Evolutionary conservation across 1,140 invertebrate genomes (phyloP), one percentile per base, ranked within the genome.

Genomic region (Drosophila orosa): DNA sequence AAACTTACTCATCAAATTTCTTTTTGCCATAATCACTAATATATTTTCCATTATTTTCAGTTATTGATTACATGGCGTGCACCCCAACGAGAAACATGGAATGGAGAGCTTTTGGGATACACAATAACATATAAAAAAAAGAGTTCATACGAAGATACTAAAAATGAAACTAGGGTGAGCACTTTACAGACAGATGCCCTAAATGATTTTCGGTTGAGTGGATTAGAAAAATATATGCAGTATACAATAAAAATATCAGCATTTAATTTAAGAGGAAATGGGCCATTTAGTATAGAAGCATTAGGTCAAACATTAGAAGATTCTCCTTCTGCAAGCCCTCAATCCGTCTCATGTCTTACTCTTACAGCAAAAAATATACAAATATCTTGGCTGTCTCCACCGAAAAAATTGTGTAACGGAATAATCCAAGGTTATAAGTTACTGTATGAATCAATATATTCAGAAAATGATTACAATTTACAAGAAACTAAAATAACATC

Each of bases 61-160:
- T 92, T 98, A 10, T 93, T 95, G 54, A 95, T 98, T 31, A 95
- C 94, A 27, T 98, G 97, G 97, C 94, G 95, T 72, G 93, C 96
- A 2, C 97, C 97, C 8, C 93, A 95, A 3, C 92, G 95, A 15
- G 95, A 96, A 62, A 94, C 95, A 0, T 96, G 95, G 93, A 97
- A 98, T 92, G 97, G 97, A 0, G 95, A 96, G 52, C 93, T 98
- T 12, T 92, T 96, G 22, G 97, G 97, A 3, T 98, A 98, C 92
- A 95, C 95, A 62, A 93, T 94, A 5, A 92, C 92, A 2, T 94
- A 94, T 93, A 93, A 93, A 13, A 94, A 95, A 80, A 68, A 93
- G 93, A 44, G 94, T 93, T 9, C 92, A 89, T 25, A 61, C 5
- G 75, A 83, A 45, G 77, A 37, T 62, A 56, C 93, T 7, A 93